Evolutionary conservation across 2,113 vertebrate species (phyloP).

Genomic region (Heterochromis multidens): DNA sequence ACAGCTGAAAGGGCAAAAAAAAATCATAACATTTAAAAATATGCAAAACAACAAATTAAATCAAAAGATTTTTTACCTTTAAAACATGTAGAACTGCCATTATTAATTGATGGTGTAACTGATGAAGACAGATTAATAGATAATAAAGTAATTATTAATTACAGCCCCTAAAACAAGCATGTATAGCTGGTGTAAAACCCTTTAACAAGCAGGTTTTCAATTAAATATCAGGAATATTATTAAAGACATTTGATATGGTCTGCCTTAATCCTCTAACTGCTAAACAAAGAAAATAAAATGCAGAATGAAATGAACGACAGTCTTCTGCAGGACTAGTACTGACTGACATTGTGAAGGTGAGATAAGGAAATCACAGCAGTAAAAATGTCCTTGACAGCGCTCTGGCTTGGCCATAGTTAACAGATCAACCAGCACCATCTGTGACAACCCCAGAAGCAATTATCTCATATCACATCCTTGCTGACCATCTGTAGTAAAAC

Average conservation of each 20-base stretch:
- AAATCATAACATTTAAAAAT: too few species aligned
- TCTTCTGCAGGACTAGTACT: not conserved
- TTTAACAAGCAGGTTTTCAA: not conserved
- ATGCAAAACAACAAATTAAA: too few species aligned
- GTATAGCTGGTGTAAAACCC: not conserved
- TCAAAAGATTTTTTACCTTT: too few species aligned
- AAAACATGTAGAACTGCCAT: too few species aligned
- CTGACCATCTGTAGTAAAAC: constrained; percentile 70
- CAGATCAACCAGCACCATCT: constrained; percentile 74
- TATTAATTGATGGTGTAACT: too few species aligned
- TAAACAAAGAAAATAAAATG: not conserved
- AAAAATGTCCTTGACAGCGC: constrained; percentile 67
- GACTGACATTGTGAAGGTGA: constrained; percentile 42
- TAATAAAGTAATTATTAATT: too few species aligned
- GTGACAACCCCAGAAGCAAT: constrained; percentile 73
- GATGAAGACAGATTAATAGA: too few species aligned
- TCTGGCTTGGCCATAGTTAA: constrained; percentile 52
- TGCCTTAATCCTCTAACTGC: not conserved
- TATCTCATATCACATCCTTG: constrained; percentile 65
- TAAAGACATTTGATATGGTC: not conserved
- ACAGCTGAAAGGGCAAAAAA: not conserved
- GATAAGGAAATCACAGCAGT: constrained; percentile 57
- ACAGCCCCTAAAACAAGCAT: too few species aligned
- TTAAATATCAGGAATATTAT: not conserved
- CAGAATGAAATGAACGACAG: not conserved